Conservation (phyloP, 2,797 vertebrate species). For the Cuniculus paca region DNA sequence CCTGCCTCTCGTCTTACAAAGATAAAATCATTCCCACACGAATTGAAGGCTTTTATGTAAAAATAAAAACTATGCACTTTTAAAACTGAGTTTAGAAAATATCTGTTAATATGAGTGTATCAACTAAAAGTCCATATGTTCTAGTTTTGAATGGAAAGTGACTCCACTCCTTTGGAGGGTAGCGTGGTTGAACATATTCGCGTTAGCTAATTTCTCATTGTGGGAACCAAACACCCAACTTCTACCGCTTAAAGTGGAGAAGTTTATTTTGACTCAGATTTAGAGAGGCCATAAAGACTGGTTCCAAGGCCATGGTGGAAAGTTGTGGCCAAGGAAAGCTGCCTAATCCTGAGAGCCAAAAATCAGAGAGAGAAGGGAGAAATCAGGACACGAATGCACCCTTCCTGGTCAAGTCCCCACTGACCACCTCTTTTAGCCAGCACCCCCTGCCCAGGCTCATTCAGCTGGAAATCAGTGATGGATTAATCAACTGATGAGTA, state of each 20-base stretch:
- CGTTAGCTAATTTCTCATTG: background rate
- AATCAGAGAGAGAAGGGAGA: background rate
- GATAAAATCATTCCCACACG: background rate
- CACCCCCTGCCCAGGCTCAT: background rate
- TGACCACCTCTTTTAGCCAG: background rate
- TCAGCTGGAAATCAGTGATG: background rate
- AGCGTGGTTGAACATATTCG: background rate
- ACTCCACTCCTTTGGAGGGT: background rate
- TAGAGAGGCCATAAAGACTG: background rate
- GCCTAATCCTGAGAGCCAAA: background rate
- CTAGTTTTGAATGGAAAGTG: background rate
- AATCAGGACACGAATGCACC: background rate
- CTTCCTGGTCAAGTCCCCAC: background rate
- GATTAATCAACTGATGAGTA: background rate
- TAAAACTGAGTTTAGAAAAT: background rate
- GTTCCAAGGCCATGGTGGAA: background rate
- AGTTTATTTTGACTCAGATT: background rate
- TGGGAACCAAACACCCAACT: background rate
- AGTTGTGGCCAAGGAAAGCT: background rate
- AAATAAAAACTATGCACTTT: conserved; percentile 18
- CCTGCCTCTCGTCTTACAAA: background rate
- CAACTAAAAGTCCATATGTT: background rate
- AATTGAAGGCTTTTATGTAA: background rate
- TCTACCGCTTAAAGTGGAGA: background rate
- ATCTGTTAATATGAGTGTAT: background rate